Evolutionary conservation across 64 coral and sea anemone species (phyloP).

Genomic region (Montipora capricornis): DNA sequence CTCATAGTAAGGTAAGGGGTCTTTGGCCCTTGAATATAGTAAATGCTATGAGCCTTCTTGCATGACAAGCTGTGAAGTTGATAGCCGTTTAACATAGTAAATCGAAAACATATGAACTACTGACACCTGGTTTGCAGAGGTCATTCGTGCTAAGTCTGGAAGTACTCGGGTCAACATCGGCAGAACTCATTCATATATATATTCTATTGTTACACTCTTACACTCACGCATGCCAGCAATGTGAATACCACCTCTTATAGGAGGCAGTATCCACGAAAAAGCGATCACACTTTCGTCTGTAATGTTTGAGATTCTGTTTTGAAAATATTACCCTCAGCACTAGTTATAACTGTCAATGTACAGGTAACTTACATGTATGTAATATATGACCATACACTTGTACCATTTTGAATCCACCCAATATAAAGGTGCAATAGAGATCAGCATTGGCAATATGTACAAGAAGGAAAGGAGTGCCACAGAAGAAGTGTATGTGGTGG

Average conservation of each 20-base stretch:
- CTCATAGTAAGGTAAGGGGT: background rate
- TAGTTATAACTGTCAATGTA: no score
- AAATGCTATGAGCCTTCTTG: background rate
- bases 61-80: background rate
- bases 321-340: background rate
- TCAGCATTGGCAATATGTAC: slow-evolving; percentile 23
- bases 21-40: background rate
- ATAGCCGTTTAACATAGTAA: background rate
- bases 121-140: background rate
- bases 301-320: background rate
- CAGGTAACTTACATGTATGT: no score
- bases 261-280: background rate
- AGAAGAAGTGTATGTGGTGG: slow-evolving; percentile 38
- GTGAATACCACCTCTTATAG: background rate
- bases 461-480: slow-evolving; percentile 22
- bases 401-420: no score
- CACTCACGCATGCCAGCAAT: background rate
- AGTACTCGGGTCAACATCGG: background rate
- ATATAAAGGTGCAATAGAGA: slow-evolving; percentile 9
- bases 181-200: background rate
- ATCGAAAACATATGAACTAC: background rate
- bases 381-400: no score
- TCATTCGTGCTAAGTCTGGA: background rate
- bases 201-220: background rate
- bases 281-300: background rate